phyloP scores from a whole-genome alignment of 2,888 invertebrate species.

The Harmothoe impar region DNA sequence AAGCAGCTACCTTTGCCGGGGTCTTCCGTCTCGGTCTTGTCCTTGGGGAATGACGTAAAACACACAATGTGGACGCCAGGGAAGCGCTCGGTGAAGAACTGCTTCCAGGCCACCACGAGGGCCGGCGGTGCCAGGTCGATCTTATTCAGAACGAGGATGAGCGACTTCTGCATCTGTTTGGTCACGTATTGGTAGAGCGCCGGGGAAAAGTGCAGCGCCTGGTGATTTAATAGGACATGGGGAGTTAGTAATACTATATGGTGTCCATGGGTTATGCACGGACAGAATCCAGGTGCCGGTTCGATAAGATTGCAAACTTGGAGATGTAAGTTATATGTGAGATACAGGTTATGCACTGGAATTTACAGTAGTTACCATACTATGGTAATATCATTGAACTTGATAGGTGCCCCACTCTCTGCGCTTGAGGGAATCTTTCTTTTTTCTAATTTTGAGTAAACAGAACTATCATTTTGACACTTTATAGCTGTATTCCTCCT shows the following conservation, averaged over 20 bases:
- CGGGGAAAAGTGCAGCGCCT: slow-evolving; percentile 91
- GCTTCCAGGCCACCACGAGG: slow-evolving; percentile 93
- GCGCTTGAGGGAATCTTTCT: no score
- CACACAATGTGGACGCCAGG: slow-evolving; percentile 90
- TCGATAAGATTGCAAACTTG: no score
- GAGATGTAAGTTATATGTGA: no score
- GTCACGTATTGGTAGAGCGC: slow-evolving; percentile 92
- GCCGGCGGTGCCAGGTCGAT: slow-evolving; percentile 93
- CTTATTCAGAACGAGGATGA: slow-evolving; percentile 95
- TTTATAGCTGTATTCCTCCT: no score
- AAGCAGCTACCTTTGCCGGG: slow-evolving; percentile 62
- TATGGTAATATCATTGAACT: no score
- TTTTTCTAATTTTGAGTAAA: no score
- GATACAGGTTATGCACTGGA: no score
- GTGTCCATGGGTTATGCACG: background rate
- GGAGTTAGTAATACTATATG: slow-evolving; percentile 70
- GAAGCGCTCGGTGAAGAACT: slow-evolving; percentile 89
- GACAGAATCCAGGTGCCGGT: background rate
- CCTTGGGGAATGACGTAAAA: slow-evolving; percentile 91
- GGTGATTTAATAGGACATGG: no score
- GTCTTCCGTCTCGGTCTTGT: slow-evolving; percentile 65
- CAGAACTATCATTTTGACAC: no score
- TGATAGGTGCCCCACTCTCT: no score
- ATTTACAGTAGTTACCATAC: no score
- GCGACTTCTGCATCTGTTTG: slow-evolving; percentile 89